phyloP scores from a whole-genome alignment of 2,888 invertebrate species.

The Ornithoptera alexandrae region DNA sequence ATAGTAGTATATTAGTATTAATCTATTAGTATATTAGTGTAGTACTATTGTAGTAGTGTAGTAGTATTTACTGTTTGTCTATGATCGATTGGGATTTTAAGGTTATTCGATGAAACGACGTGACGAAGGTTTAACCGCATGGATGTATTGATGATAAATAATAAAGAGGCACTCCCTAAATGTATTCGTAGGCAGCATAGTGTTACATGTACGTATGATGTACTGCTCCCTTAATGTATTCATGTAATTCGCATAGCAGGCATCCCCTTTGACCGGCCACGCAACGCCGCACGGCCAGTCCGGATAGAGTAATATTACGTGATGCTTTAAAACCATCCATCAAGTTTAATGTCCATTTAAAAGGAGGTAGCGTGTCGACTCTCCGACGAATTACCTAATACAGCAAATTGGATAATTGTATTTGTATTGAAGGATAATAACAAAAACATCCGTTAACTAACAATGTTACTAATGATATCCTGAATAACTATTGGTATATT shows the following conservation, averaged over 20 bases:
- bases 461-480: no score
- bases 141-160: conserved; percentile 63
- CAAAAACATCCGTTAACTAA: no score
- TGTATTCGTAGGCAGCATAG: conserved; percentile 78
- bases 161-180: conserved; percentile 74
- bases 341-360: conserved; percentile 77
- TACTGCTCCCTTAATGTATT: conserved; percentile 77
- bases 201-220: conserved; percentile 70
- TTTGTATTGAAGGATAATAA: background rate
- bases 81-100: background rate
- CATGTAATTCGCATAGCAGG: conserved; percentile 80
- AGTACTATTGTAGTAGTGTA: no score
- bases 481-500: no score
- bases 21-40: no score
- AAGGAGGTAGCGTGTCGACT: conserved; percentile 64
- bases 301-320: conserved; percentile 77
- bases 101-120: background rate
- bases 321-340: conserved; percentile 80
- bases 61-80: no score
- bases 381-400: conserved; percentile 53
- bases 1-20: no score
- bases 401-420: conserved; percentile 21
- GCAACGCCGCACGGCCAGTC: conserved; percentile 74
- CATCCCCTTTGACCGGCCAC: conserved; percentile 80
- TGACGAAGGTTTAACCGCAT: conserved; percentile 19